phyloP scores from a whole-genome alignment of 2,113 vertebrate genomes.

The Gavia stellata region DNA sequence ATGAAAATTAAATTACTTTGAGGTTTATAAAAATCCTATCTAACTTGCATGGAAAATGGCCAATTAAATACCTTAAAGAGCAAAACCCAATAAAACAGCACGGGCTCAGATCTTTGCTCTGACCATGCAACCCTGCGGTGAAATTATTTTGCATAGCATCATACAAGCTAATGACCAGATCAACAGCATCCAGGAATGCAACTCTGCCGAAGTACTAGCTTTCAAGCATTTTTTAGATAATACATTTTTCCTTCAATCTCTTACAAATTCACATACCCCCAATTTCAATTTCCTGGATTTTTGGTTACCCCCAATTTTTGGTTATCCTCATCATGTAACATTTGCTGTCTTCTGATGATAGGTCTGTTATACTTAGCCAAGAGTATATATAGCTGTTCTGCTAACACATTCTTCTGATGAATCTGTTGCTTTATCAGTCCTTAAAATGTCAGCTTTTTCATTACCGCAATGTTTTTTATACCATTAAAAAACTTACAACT shows the following conservation, averaged over 20 bases:
- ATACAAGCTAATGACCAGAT: background rate
- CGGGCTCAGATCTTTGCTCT: background rate
- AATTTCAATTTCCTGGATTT: background rate
- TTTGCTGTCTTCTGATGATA: background rate
- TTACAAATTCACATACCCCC: background rate
- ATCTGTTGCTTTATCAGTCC: constrained; percentile 2
- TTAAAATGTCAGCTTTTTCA: constrained; percentile 35
- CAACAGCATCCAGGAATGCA: background rate
- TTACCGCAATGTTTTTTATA: background rate
- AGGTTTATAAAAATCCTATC: background rate
- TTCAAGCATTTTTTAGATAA: background rate
- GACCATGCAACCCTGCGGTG: background rate
- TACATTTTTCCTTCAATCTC: background rate
- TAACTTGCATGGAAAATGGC: background rate
- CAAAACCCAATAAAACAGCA: background rate
- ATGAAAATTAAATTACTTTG: background rate
- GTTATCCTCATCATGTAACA: background rate
- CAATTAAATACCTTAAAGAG: background rate
- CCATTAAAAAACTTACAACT: constrained; percentile 9
- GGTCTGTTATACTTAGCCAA: background rate
- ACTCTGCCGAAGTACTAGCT: background rate
- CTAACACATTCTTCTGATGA: background rate
- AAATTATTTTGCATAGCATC: background rate
- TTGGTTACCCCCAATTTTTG: background rate
- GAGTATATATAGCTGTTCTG: background rate